phyloP scores from a whole-genome alignment of 1,140 invertebrate genomes.

The Bombyx mori region DNA sequence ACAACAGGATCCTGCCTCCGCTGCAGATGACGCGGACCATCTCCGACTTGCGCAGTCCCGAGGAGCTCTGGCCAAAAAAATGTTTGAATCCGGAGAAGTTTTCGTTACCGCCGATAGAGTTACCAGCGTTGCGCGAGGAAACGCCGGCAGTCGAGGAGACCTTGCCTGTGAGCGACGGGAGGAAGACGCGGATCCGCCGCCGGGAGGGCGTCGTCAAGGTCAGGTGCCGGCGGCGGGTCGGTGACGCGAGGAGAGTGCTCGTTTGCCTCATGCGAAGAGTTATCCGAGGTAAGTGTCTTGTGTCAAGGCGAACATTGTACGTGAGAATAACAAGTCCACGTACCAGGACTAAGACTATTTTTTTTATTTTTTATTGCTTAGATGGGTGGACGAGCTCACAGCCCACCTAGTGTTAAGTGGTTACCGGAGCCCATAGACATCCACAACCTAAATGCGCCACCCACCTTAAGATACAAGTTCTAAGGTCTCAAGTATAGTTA shows the following conservation, averaged over 20 bases:
- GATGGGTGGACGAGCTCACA: no score
- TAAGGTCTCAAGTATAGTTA: no score
- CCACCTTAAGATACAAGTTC: no score
- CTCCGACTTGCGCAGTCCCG: constrained; percentile 20
- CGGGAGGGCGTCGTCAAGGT: constrained; percentile 6
- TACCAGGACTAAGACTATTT: no score
- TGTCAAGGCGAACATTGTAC: no score
- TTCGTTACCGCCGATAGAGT: constrained; percentile 43
- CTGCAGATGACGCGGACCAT: constrained; percentile 31
- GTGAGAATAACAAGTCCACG: no score
- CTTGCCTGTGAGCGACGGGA: neutral
- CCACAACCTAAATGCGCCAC: no score
- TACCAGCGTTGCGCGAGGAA: constrained; percentile 14
- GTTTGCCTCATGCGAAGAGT: constrained; percentile 33
- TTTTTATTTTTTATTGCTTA: no score
- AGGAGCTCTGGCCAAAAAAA: constrained; percentile 38
- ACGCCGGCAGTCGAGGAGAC: neutral
- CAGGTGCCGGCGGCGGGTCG: constrained; percentile 4
- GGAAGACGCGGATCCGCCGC: neutral
- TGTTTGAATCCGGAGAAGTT: constrained; percentile 31
- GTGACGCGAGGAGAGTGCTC: constrained; percentile 28
- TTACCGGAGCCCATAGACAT: no score
- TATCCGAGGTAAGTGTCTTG: constrained; percentile 27
- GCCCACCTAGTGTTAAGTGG: no score
- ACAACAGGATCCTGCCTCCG: constrained; percentile 40